These are phyloP conservation scores for Chrysocyon brachyurus DNA, from an alignment of 2,797 vertebrate genomes.

Conservation along the genomic window DNA sequence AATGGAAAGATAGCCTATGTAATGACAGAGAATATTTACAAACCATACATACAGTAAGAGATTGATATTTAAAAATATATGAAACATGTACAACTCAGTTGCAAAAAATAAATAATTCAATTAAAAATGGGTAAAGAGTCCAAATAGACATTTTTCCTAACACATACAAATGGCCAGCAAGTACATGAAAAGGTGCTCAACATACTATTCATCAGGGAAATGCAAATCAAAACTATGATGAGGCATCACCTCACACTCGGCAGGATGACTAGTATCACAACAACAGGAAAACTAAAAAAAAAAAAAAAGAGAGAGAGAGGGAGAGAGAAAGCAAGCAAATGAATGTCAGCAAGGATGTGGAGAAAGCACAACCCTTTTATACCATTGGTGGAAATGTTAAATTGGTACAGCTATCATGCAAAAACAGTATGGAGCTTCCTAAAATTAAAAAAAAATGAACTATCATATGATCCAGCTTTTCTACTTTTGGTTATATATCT, in stretches of 20 bases:
- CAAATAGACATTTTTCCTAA: background rate
- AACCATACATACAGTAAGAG: background rate
- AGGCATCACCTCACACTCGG: background rate
- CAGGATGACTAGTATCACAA: background rate
- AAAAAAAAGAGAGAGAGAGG: background rate
- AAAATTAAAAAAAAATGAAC: background rate
- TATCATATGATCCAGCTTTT: background rate
- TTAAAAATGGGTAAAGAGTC: background rate
- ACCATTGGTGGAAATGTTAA: background rate
- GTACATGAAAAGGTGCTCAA: background rate
- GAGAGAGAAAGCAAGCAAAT: background rate
- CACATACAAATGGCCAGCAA: background rate
- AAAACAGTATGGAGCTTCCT: background rate
- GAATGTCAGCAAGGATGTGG: background rate
- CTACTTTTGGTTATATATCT: background rate
- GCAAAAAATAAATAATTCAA: background rate
- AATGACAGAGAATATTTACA: background rate
- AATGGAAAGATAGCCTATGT: background rate
- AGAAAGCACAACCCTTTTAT: background rate
- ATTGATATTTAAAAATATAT: background rate
- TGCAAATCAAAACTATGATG: background rate
- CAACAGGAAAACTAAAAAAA: background rate
- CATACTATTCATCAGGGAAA: background rate
- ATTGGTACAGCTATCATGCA: background rate
- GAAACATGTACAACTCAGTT: background rate